Conservation (phyloP, 1,140 invertebrate genomes). For the Brachionus koreanus region DNA sequence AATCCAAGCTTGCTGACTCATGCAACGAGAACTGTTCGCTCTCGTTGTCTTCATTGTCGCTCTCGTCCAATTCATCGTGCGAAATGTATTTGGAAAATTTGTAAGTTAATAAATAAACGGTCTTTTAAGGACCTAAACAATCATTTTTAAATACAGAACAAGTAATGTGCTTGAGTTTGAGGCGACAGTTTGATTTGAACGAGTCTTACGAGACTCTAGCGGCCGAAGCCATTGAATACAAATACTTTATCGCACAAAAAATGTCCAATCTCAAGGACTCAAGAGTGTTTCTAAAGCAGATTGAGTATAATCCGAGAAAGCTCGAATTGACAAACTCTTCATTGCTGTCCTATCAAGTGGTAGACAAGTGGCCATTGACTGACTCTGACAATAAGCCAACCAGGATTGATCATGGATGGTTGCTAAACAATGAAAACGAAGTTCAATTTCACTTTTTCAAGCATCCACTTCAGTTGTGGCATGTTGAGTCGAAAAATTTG, state of each 20-base stretch:
- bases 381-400: neutral
- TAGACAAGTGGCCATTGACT: conserved; percentile 9
- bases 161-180: conserved; percentile 32
- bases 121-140: neutral
- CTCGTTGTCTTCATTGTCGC: neutral
- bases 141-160: conserved; percentile 8
- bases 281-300: conserved; percentile 12
- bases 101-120: conserved; percentile 24
- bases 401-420: conserved; percentile 27
- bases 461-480: conserved; percentile 17
- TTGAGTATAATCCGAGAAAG: conserved; percentile 3
- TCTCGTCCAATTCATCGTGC: conserved; percentile 7
- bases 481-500: neutral
- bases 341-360: neutral
- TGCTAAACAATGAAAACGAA: conserved; percentile 31
- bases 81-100: conserved; percentile 11
- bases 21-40: neutral
- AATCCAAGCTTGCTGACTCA: neutral
- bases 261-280: conserved; percentile 3
- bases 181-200: conserved; percentile 1
- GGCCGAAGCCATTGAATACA: neutral
- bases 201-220: neutral
- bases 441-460: conserved; percentile 42
- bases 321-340: conserved; percentile 1
- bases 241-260: conserved; percentile 40